Percentiles rank a stretch among this genome's conserved stretches.
phyloP scores from a whole-genome alignment of 2,888 invertebrate genomes.

The Ptychoptera albimana region DNA sequence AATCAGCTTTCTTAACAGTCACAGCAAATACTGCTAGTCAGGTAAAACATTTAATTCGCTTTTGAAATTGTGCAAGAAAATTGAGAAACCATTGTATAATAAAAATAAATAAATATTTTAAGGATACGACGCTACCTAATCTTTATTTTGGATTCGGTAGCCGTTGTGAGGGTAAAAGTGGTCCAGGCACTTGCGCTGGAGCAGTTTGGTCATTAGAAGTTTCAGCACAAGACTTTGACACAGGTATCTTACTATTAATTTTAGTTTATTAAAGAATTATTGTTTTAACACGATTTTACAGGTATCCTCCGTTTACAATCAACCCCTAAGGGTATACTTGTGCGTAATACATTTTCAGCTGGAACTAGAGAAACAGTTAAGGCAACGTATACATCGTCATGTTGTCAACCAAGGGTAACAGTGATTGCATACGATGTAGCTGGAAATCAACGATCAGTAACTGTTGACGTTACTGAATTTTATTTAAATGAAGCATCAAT shows the following conservation, averaged over 20 bases:
- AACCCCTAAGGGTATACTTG: slow-evolving; percentile 41
- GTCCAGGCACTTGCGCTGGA: slow-evolving; percentile 40
- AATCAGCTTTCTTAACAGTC: slow-evolving; percentile 31
- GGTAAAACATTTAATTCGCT: slow-evolving; percentile 16
- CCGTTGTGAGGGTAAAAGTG: slow-evolving; percentile 39
- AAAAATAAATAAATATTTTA: slow-evolving; percentile 14
- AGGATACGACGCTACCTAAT: slow-evolving; percentile 40
- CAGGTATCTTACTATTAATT: slow-evolving; percentile 39
- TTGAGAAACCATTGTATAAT: not conserved
- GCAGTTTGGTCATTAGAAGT: slow-evolving; percentile 55
- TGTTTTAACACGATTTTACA: slow-evolving; percentile 19
- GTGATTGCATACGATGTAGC: slow-evolving; percentile 50
- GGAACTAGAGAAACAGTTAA: slow-evolving; percentile 49
- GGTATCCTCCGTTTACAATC: slow-evolving; percentile 45
- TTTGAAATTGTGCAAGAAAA: not conserved
- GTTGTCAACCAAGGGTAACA: slow-evolving; percentile 52
- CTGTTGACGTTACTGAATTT: slow-evolving; percentile 40
- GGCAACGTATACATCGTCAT: slow-evolving; percentile 52
- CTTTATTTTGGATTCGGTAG: slow-evolving; percentile 47
- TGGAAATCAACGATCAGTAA: slow-evolving; percentile 46
- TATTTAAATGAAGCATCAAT: slow-evolving; percentile 35
- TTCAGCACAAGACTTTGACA: slow-evolving; percentile 45
- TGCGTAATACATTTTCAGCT: slow-evolving; percentile 44
- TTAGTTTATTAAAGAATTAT: too few species aligned
- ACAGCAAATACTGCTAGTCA: slow-evolving; percentile 19